phyloP scores from a whole-genome alignment of 2,113 vertebrate species.

The Salminus brasiliensis region DNA sequence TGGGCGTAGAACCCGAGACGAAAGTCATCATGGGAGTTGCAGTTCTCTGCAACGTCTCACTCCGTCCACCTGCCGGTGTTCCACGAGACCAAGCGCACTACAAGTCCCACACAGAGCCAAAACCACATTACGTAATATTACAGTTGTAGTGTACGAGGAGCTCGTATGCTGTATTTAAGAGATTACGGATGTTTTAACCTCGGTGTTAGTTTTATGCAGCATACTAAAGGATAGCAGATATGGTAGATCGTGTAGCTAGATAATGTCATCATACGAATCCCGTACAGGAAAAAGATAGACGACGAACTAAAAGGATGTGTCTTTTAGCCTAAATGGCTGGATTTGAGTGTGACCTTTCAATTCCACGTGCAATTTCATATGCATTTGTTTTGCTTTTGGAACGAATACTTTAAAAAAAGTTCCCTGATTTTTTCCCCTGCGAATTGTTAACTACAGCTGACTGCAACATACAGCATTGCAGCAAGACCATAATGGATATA shows the following conservation, averaged over 20 bases:
- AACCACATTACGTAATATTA: constrained; percentile 25
- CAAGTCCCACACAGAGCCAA: constrained; percentile 57
- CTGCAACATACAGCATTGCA: constrained; percentile 6
- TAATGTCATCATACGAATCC: not conserved
- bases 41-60: constrained; percentile 40
- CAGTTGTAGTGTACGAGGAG: not conserved
- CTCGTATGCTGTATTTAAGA: not conserved
- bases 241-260: too few relatives aligned
- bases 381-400: not conserved
- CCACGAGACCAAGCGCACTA: constrained; percentile 53
- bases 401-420: too few relatives aligned
- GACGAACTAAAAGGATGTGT: too few relatives aligned
- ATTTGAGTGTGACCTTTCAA: too few relatives aligned
- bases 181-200: not conserved
- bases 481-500: not conserved
- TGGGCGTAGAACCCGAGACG: constrained; percentile 60
- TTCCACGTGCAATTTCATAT: too few relatives aligned
- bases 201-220: not conserved
- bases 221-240: not conserved
- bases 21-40: constrained; percentile 61
- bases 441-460: not conserved
- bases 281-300: not conserved
- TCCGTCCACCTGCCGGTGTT: not conserved
- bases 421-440: not conserved
- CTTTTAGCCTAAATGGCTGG: too few relatives aligned